Evolutionary conservation across 1,140 invertebrate species (phyloP), one percentile per base, ranked within the genome.

Genomic region (Campoletis sonorensis): DNA sequence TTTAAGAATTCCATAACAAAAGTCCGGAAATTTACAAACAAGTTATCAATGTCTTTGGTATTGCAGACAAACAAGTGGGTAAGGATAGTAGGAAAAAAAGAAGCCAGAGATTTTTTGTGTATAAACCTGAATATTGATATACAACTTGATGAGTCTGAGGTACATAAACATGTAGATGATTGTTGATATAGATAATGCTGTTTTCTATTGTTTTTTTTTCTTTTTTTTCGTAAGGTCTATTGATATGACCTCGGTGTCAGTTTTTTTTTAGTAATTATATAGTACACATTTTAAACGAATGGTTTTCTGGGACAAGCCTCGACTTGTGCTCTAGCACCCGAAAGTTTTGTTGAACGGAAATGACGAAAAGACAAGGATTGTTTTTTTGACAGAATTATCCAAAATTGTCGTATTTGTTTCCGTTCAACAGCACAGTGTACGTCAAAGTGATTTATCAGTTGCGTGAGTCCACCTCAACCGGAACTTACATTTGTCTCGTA

Each of bases 71-170:
- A 80, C n/a, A 21, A 37, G 70, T 80, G 33, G 21, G 70, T 70
- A 23, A 11, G 54, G 21, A 5, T 58, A 13, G 7, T 23, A 58
- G 18, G 49, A 10, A 54, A 4, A n/a, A 21, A 58, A n/a, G 54
- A 58, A 84, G 37, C 70, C 49, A 49, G 30, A 27, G 79, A 81
- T 23, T 51, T 72, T 79, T 82, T 86, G 87, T 84, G 87, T 91
- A 91, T 88, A 91, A 91, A 91, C 85, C 85, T 90, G 89, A 86
- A 90, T 90, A 86, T 89, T 89, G 87, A 90, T 89, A 89, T 91
- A 90, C 86, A 91, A 89, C 89, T 89, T 88, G 87, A 90, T 89
- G 86, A 89, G 86, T 88, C 89, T 91, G 13, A 89, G 83, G 86
- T 91, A 91, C 89, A 89, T 88, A 87, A 87, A 90, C 87, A 90